Base-by-base conservation (phyloP, 1,140 invertebrate species). In the Drosophila nannoptera region DNA sequence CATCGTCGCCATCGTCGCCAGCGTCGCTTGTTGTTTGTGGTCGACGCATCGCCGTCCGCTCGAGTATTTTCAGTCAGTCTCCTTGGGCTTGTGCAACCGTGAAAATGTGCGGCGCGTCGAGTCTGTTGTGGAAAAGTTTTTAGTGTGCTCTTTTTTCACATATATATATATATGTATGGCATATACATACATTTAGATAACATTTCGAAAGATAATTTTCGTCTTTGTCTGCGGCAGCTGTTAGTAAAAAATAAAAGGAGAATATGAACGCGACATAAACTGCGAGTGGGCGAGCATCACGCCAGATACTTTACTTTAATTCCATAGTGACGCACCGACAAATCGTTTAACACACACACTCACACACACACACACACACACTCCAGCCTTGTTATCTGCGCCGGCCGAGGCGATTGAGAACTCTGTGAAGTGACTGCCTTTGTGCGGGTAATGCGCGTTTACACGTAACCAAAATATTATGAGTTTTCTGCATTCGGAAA, bases 61-160 rank as follows among this genome's bases (percentile, higher is more conserved):
- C 64, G 70, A 60, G 42, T 74, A 69, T 76, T 86, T 67, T 69
- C 69, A 69, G 67, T 88, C 78, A 88, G 86, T 88, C 82, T 88
- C 86, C 86, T 88, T 88, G 86, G 78, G 77, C 73, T 86, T 72
- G 86, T 88, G 86, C 70, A 77, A 87, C 78, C 77, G 81, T 86
- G 70, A 78, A 88, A 88, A 88, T 88, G 86, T 88, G 77, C 75
- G 81, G 38, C 74, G 71, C 80, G 73, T 81, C 65, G 73, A 58
- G 53, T 74, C 42, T 58, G 38, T 67, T 48, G 61, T 73, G 71
- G 73, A 78, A 73, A 42, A 33, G 31, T 55, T 64, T 43, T 49
- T n/a, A 36, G 40, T 32, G 64, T 67, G 43, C 43, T 60, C 62
- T 66, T 35, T 60, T 54, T 43, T 63, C 53, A 45, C 16, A 9